These are phyloP conservation scores for Seladonia tumulorum DNA, from an alignment of 2,888 invertebrate species.

Conservation along the genomic window DNA sequence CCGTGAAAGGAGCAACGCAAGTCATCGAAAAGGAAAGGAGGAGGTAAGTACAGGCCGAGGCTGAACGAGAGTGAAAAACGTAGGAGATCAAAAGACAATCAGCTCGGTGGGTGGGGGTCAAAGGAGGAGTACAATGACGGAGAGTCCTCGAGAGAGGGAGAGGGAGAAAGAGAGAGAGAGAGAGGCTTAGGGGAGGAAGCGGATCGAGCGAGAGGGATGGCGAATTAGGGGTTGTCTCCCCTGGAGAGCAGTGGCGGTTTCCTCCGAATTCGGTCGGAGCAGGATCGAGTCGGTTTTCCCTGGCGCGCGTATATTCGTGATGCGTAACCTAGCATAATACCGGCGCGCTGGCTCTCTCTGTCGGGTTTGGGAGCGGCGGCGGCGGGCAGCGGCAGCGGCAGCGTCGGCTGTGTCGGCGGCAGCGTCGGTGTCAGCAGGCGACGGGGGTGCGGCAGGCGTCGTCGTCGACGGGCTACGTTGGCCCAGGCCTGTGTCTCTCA, in stretches of 20 bases:
- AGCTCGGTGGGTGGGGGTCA: slow-evolving; percentile 2
- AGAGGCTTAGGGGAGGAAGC: slow-evolving; percentile 42
- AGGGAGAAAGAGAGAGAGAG: neutral
- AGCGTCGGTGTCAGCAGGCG: slow-evolving; percentile 57
- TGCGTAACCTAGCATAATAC: slow-evolving; percentile 70
- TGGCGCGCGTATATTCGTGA: slow-evolving; percentile 54
- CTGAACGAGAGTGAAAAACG: slow-evolving; percentile 23
- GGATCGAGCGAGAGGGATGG: slow-evolving; percentile 21
- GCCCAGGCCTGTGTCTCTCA: slow-evolving; percentile 77
- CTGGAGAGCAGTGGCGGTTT: slow-evolving; percentile 53
- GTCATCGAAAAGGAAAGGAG: neutral
- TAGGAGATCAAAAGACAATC: slow-evolving; percentile 55
- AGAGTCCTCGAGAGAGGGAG: slow-evolving; percentile 11
- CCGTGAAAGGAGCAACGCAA: neutral
- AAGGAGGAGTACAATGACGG: slow-evolving; percentile 39
- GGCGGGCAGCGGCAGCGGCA: slow-evolving; percentile 50
- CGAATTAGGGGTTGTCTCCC: slow-evolving; percentile 58
- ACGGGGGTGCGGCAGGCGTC: slow-evolving; percentile 60
- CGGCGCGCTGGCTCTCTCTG: slow-evolving; percentile 42
- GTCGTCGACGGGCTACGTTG: slow-evolving; percentile 64
- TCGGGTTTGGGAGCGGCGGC: slow-evolving; percentile 31
- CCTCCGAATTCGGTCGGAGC: slow-evolving; percentile 57
- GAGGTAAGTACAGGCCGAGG: neutral
- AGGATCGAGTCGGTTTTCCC: slow-evolving; percentile 61
- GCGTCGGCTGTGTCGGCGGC: slow-evolving; percentile 56